Percentiles rank a stretch among this genome's conserved stretches.
phyloP scores from a whole-genome alignment of 2,888 invertebrate genomes.

The Malthinus seriepunctatus region DNA sequence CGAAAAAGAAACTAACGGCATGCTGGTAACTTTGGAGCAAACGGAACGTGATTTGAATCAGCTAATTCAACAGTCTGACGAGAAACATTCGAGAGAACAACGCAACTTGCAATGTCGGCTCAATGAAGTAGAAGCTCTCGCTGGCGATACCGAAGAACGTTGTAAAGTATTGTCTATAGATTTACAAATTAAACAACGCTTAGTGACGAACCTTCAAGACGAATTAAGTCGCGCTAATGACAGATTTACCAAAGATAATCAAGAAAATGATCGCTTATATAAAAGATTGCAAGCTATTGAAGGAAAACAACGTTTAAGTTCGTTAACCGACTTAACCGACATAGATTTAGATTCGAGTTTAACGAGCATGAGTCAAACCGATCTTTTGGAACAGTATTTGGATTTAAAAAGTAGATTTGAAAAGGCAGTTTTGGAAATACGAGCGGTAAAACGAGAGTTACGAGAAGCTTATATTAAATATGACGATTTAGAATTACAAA shows the following conservation, averaged over 20 bases:
- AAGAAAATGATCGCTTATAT: conserved; percentile 77
- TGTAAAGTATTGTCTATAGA: conserved; percentile 68
- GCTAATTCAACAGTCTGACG: conserved; percentile 72
- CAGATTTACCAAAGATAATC: conserved; percentile 68
- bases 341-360: conserved; percentile 77
- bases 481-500: conserved; percentile 79
- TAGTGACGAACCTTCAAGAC: conserved; percentile 67
- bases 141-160: conserved; percentile 69
- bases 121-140: conserved; percentile 68
- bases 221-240: conserved; percentile 72
- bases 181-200: conserved; percentile 66
- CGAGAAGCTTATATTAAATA: conserved; percentile 79
- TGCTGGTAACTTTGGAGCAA: conserved; percentile 73
- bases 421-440: conserved; percentile 81
- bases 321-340: conserved; percentile 79
- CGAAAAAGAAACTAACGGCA: conserved; percentile 77
- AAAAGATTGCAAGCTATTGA: conserved; percentile 74
- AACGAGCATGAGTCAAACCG: conserved; percentile 73
- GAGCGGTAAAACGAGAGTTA: conserved; percentile 79
- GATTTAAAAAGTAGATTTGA: conserved; percentile 78
- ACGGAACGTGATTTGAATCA: conserved; percentile 76
- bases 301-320: conserved; percentile 69
- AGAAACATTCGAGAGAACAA: conserved; percentile 67
- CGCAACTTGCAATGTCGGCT: conserved; percentile 55
- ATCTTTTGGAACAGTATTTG: conserved; percentile 78